These are phyloP conservation scores for Drosophila funebris DNA, from an alignment of 1,140 invertebrate genomes.

Conservation along the genomic window DNA sequence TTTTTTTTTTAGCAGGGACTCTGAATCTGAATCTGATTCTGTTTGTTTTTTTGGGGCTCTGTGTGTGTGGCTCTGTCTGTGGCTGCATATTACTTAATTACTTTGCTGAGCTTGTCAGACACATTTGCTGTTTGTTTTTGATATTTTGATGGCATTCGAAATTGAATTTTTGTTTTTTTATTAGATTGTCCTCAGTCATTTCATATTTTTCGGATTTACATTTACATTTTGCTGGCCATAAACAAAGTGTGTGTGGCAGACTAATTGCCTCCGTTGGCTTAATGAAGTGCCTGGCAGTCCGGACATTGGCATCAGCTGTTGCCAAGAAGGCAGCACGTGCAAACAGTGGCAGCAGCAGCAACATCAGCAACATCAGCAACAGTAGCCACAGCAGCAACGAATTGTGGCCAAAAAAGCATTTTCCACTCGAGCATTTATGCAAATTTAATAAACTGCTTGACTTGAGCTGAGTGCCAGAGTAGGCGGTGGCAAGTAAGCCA, in stretches of 20 bases:
- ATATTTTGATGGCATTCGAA: slow-evolving; percentile 15
- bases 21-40: not conserved
- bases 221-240: slow-evolving; percentile 9
- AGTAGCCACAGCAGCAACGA: not conserved
- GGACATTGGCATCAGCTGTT: slow-evolving; percentile 70
- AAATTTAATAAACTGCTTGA: slow-evolving; percentile 76
- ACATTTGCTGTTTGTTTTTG: slow-evolving; percentile 14
- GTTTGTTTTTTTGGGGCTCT: not conserved
- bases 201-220: not conserved
- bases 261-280: slow-evolving; percentile 66
- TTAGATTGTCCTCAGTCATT: not conserved
- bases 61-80: slow-evolving; percentile 1
- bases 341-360: not conserved
- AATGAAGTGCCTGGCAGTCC: slow-evolving; percentile 65
- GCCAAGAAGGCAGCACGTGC: slow-evolving; percentile 21
- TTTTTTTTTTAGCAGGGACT: not conserved
- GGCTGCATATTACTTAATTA: slow-evolving; percentile 1
- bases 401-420: slow-evolving; percentile 26
- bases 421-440: slow-evolving; percentile 65
- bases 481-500: slow-evolving; percentile 22
- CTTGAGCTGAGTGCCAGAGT: not conserved
- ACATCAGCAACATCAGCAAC: not conserved
- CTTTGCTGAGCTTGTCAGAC: not conserved
- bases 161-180: slow-evolving; percentile 26
- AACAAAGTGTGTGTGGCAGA: slow-evolving; percentile 26